Percentiles rank a stretch among this genome's conserved stretches.
Evolutionary conservation across 1,140 invertebrate genomes (phyloP).

Genomic region (Harpegnathos saltator): DNA sequence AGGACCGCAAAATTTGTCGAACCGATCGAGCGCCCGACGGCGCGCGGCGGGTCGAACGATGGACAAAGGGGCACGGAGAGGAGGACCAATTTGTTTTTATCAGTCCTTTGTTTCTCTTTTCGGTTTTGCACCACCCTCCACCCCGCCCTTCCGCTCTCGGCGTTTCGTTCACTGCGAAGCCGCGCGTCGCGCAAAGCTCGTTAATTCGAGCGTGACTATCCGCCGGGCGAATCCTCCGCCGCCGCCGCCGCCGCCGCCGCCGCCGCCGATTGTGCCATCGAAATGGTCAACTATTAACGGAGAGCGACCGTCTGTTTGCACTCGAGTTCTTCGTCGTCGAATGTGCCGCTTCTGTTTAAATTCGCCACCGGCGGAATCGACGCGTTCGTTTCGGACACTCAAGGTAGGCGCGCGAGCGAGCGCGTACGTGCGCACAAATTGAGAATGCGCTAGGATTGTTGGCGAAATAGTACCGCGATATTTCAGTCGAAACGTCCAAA

Average conservation of each 20-base stretch:
- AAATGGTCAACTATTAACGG: conserved; percentile 72
- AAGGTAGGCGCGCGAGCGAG: no score
- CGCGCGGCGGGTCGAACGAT: conserved; percentile 48
- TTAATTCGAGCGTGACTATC: conserved; percentile 76
- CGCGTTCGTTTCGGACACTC: neutral
- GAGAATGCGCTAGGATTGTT: neutral
- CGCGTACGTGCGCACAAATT: no score
- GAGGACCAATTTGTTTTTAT: conserved; percentile 77
- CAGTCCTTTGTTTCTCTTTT: conserved; percentile 75
- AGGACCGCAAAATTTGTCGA: conserved; percentile 73
- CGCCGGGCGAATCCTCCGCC: conserved; percentile 63
- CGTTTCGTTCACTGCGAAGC: conserved; percentile 58
- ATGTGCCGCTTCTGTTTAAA: conserved; percentile 35
- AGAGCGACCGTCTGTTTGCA: conserved; percentile 35
- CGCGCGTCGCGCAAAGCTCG: conserved; percentile 62
- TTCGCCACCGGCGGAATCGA: neutral
- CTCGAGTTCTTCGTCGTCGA: conserved; percentile 37
- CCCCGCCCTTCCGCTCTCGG: conserved; percentile 8
- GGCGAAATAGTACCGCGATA: neutral
- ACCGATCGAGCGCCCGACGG: conserved; percentile 64
- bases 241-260: no score
- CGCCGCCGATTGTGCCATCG: conserved; percentile 56
- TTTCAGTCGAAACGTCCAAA: neutral
- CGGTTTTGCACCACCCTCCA: conserved; percentile 42
- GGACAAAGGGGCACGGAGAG: conserved; percentile 61